Evolutionary conservation across 2,888 invertebrate species (phyloP), one percentile per base, ranked within the genome.

Genomic region (Lasioglossum vierecki): DNA sequence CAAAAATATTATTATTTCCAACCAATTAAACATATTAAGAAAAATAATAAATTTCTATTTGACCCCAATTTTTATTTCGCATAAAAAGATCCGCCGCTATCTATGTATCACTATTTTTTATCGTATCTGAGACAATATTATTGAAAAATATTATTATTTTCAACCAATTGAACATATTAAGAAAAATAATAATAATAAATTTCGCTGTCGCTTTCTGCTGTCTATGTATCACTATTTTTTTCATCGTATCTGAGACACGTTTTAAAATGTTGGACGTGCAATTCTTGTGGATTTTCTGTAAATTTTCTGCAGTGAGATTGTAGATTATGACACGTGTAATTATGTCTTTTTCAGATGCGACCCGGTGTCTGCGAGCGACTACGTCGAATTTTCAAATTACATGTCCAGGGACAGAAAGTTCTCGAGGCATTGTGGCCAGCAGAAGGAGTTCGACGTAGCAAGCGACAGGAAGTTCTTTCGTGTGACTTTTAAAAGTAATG

Each of bases 381-480:
- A 98, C 95, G 98, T 99, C 78, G 98, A 99, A 95, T 99, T 99
- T 95, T 99, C 99, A 73, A 99, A 99, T 96, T 98, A 97, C 94
- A 97, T 98, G 96, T 97, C 98, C 87, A 97, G 97, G 90, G 99
- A 99, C 95, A 96, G 98, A 93, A 98, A 98, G 95, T 98, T 98
- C 95, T 96, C 97, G 74, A 96, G 98, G 93, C 97, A 98, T 94
- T 99, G 99, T 95, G 99, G 99, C 11, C 97, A 97, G 92, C 96
- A 97, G 95, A 97, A 97, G 92, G 97, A 97, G 92, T 98, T 98
- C 94, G 97, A 97, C 93, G 96, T 98, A 66, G 97, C 97, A 91
- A 99, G 99, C 8, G 99, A 99, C 93, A 96, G 98, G 83, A 97
- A 98, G 93, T 99, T 99, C 96, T 99, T 99, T 95, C 97, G 99